Conservation (phyloP, 1,140 invertebrate genomes). For the Drosophila bifasciata region DNA sequence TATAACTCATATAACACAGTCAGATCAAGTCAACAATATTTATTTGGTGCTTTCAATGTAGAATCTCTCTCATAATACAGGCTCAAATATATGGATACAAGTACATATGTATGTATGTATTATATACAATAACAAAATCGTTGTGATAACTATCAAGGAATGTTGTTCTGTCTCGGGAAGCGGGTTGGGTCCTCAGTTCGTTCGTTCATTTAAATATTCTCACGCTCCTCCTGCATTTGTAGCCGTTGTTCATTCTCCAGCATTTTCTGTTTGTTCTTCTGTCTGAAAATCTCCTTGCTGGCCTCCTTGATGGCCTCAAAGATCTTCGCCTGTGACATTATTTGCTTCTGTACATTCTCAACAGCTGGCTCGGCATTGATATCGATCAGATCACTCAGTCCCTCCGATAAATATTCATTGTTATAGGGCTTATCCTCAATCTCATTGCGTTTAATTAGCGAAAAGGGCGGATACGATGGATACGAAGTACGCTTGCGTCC, state of each 20-base stretch:
- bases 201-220: slow-evolving; percentile 59
- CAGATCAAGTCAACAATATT: slow-evolving; percentile 55
- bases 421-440: slow-evolving; percentile 73
- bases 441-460: slow-evolving; percentile 71
- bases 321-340: slow-evolving; percentile 90
- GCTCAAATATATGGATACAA: slow-evolving; percentile 26
- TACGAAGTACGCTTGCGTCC: slow-evolving; percentile 87
- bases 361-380: slow-evolving; percentile 88
- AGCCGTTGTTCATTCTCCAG: slow-evolving; percentile 52
- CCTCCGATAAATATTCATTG: slow-evolving; percentile 85
- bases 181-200: not conserved
- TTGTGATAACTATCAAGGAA: slow-evolving; percentile 29
- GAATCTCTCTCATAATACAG: slow-evolving; percentile 29
- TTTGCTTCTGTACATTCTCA: slow-evolving; percentile 90
- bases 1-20: not conserved
- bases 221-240: slow-evolving; percentile 41
- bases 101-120: slow-evolving; percentile 4
- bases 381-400: slow-evolving; percentile 87
- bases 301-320: slow-evolving; percentile 91
- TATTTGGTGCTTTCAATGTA: slow-evolving; percentile 63
- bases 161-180: slow-evolving; percentile 7
- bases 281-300: slow-evolving; percentile 87
- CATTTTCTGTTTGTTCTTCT: slow-evolving; percentile 83
- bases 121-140: slow-evolving; percentile 52
- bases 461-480: slow-evolving; percentile 84